These are phyloP conservation scores for Lagopus leucura DNA, from an alignment of 2,113 vertebrate species.

Conservation along the genomic window DNA sequence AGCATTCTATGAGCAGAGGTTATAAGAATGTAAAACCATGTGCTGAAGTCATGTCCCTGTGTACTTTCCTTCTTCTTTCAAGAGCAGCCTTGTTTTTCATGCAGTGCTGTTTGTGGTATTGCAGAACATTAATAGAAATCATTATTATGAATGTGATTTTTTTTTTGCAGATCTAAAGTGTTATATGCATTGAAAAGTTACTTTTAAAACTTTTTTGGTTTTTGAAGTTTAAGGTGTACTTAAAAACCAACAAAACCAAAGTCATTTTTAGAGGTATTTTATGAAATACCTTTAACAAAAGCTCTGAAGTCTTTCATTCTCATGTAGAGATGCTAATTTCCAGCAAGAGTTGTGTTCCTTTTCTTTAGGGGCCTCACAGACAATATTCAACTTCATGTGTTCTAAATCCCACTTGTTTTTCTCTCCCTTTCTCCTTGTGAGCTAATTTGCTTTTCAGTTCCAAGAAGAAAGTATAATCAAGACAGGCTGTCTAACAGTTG, in stretches of 20 bases:
- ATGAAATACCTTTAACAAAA: neutral
- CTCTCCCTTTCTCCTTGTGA: neutral
- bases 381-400: neutral
- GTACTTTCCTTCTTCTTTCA: neutral
- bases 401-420: neutral
- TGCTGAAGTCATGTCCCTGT: neutral
- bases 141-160: neutral
- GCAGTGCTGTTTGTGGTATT: neutral
- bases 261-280: neutral
- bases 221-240: neutral
- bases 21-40: neutral
- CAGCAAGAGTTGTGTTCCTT: neutral
- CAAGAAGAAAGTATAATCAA: neutral
- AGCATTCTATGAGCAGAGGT: neutral
- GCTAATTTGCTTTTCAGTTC: neutral
- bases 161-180: neutral
- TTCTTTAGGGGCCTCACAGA: neutral
- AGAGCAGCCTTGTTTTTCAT: neutral
- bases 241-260: neutral
- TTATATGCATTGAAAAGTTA: neutral
- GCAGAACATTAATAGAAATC: neutral
- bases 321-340: fast-evolving
- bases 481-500: neutral
- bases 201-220: no score
- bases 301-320: neutral